These are phyloP conservation scores for Hemiprocne comata DNA, from an alignment of 2,113 vertebrate species.

Conservation along the genomic window DNA sequence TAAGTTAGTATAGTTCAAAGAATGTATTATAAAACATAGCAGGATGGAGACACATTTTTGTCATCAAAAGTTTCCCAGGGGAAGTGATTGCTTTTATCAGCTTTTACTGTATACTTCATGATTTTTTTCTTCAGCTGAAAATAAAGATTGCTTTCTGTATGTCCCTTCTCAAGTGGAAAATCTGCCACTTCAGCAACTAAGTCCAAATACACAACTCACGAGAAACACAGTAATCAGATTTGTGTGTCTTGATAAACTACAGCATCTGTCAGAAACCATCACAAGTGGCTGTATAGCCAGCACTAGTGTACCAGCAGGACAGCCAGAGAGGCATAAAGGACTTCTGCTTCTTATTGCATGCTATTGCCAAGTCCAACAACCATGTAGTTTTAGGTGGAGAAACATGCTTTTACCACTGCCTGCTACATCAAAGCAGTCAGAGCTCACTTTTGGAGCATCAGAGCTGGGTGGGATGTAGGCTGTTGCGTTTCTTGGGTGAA, in stretches of 20 bases:
- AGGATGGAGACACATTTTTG: background rate
- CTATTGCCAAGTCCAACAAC: background rate
- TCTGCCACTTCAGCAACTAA: background rate
- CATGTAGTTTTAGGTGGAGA: background rate
- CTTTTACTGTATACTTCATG: background rate
- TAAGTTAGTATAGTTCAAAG: background rate
- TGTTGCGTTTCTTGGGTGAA: background rate
- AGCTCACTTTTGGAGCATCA: background rate
- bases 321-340: background rate
- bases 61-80: background rate
- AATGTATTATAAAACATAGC: background rate
- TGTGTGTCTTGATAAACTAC: background rate
- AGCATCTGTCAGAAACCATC: background rate
- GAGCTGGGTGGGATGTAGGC: background rate
- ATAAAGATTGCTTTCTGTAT: background rate
- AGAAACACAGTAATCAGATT: background rate
- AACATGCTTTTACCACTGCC: background rate
- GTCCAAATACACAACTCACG: background rate
- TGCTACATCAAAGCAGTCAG: background rate
- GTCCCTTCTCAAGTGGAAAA: background rate
- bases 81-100: background rate
- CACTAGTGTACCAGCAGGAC: background rate
- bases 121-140: background rate
- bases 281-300: background rate
- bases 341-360: background rate